These are phyloP conservation scores for Apostichopus japonicus DNA, from an alignment of 35 echinoderm and acorn worm genomes.

Conservation along the genomic window DNA sequence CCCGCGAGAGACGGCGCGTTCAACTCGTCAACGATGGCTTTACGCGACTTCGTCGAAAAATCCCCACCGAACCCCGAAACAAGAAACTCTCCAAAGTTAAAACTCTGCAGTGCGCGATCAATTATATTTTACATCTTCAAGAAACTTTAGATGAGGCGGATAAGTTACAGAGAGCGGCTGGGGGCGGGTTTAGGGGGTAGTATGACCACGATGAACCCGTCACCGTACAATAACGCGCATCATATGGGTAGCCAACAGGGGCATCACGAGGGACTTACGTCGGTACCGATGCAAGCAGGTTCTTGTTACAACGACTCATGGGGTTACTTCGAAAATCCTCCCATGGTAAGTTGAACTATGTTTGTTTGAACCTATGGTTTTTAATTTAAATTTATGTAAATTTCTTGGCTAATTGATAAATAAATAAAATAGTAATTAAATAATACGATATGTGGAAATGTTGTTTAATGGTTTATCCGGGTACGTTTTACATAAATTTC, in stretches of 20 bases:
- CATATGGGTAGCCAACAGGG: not conserved
- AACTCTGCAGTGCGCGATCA: slow-evolving; percentile 94
- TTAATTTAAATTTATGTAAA: not conserved
- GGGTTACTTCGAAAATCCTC: slow-evolving; percentile 51
- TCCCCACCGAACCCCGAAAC: slow-evolving; percentile 94
- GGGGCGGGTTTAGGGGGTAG: slow-evolving; percentile 31
- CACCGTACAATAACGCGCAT: slow-evolving; percentile 5
- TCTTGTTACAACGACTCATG: not conserved
- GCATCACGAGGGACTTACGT: not conserved
- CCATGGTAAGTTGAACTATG: slow-evolving; percentile 26
- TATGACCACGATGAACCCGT: not conserved
- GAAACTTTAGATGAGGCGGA: slow-evolving; percentile 84
- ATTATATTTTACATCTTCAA: slow-evolving; percentile 96
- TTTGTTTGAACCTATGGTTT: not conserved
- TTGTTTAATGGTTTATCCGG: no score
- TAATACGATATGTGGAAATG: no score
- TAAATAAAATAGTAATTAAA: no score
- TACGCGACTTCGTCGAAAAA: slow-evolving; percentile 82
- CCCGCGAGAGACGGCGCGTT: slow-evolving; percentile 88
- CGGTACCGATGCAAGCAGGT: slow-evolving; percentile 2
- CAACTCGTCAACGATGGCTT: slow-evolving; percentile 98
- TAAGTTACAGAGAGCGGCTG: slow-evolving; percentile 61
- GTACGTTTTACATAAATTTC: no score
- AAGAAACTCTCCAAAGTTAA: slow-evolving; percentile 99
- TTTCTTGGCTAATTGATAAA: not conserved